Conservation (phyloP, 2,888 invertebrate genomes). For the Geotrupes spiniger region DNA sequence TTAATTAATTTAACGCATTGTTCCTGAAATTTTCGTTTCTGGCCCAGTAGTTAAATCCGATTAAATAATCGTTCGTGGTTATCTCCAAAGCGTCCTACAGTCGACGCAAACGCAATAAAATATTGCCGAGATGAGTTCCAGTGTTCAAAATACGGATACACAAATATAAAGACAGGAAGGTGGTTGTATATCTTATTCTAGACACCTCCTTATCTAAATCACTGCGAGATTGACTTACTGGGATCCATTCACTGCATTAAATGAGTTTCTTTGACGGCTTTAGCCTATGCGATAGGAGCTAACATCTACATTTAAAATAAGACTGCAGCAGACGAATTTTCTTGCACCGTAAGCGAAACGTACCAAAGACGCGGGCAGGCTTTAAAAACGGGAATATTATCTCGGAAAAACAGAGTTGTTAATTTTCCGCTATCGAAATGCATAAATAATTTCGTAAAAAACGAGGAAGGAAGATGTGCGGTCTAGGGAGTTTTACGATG, state of each 20-base stretch:
- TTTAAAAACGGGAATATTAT: too few species aligned
- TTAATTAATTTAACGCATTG: too few species aligned
- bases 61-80: too few species aligned
- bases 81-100: too few species aligned
- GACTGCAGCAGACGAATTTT: conserved; percentile 7
- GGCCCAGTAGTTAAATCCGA: too few species aligned
- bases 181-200: conserved; percentile 28
- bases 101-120: too few species aligned
- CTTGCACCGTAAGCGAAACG: neutral
- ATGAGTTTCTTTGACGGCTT: conserved; percentile 40
- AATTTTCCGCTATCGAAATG: conserved; percentile 5
- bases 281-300: conserved; percentile 31
- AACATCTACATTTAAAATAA: conserved; percentile 37
- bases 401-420: neutral
- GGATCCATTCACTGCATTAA: conserved; percentile 39
- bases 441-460: conserved; percentile 12
- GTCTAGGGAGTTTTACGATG: too few species aligned
- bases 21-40: too few species aligned
- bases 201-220: conserved; percentile 42
- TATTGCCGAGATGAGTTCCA: too few species aligned
- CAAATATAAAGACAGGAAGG: conserved; percentile 5
- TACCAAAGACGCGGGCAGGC: too few species aligned
- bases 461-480: too few species aligned
- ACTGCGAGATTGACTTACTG: conserved; percentile 39
- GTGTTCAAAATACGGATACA: conserved; percentile 3